A percentile compares a stretch with the other conserved stretches of the same genome.
Conservation (phyloP, 2,888 invertebrate species). For the Coleophora flavipennella region DNA sequence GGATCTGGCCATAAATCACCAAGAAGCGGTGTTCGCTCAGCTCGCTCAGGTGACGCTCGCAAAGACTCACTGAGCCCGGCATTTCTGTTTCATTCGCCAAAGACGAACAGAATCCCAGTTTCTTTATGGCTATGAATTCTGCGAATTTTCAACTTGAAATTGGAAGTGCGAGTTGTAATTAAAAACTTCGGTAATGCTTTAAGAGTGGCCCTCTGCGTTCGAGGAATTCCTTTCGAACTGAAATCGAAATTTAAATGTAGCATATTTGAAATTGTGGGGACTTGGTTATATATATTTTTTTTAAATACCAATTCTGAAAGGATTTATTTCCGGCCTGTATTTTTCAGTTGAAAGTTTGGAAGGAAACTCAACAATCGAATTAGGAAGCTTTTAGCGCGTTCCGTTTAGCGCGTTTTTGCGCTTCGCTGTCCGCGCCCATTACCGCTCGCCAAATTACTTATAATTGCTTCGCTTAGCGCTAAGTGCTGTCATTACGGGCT, state of each 20-base stretch:
- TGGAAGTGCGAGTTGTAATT: slow-evolving; percentile 55
- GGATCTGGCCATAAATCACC: slow-evolving; percentile 73
- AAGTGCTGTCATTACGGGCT: slow-evolving; percentile 68
- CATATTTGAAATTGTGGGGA: background rate
- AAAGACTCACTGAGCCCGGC: slow-evolving; percentile 58
- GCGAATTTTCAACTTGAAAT: slow-evolving; percentile 41
- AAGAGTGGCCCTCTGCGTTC: slow-evolving; percentile 6
- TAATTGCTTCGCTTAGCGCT: slow-evolving; percentile 71
- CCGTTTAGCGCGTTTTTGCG: slow-evolving; percentile 68
- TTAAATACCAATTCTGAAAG: slow-evolving; percentile 11
- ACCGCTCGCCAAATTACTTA: slow-evolving; percentile 67
- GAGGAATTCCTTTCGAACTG: slow-evolving; percentile 19
- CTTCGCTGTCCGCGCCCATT: slow-evolving; percentile 68
- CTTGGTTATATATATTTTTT: background rate
- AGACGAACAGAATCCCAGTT: slow-evolving; percentile 50
- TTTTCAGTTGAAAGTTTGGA: slow-evolving; percentile 43
- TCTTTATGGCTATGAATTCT: slow-evolving; percentile 65
- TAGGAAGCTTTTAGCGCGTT: slow-evolving; percentile 68
- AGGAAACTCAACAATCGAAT: slow-evolving; percentile 68
- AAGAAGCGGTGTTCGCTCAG: slow-evolving; percentile 63
- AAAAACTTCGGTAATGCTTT: slow-evolving; percentile 14
- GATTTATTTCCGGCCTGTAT: slow-evolving; percentile 29
- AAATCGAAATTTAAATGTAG: slow-evolving; percentile 4
- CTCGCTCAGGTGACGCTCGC: slow-evolving; percentile 73
- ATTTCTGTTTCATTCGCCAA: slow-evolving; percentile 57